Evolutionary conservation across 2,797 vertebrate genomes (phyloP), one percentile per base, ranked within the genome.

Genomic region (Pelochelys cantorii): DNA sequence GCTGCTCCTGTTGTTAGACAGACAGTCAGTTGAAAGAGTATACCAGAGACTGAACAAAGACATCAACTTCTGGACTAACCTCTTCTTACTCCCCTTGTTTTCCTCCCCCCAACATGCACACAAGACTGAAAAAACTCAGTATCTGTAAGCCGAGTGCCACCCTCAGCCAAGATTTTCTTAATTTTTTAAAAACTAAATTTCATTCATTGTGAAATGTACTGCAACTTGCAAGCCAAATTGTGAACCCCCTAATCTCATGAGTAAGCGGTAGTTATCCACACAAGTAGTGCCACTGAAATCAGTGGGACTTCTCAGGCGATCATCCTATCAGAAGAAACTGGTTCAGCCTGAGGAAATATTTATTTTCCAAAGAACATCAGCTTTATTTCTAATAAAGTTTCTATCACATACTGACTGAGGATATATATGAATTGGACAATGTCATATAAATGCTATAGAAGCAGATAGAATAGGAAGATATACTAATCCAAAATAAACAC

Each of bases 1-100:
- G 79, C 81, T 93, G 54, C n/a, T 84, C 84, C 34, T 81, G 81
- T 90, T 78, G 52, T 79, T 60, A 59, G 48, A 86, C 29, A 75
- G 85, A 92, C 86, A 94, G 86, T 12, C 81, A 74, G 87, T 83
- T 57, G 86, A 86, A 20, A 0, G 25, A 60, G 18, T 15, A 52
- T 1, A 31, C 80, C 27, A 29, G 54, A 31, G 56, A 82, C 52
- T 57, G 60, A 78, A 54, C 79, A 86, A 79, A 89, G 77, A 20
- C 1, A 2, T 23, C 85, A 25, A 48, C 60, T 48, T 89, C 85
- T 71, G 81, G 10, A 94, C 1, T 56, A 53, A 53, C 81, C 79
- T 53, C 13, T 81, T 84, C 4, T 7, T 5, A 9, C 48, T 2
- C 10, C 4, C 10, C 42, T 2, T 60, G 11, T 54, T 15, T 15